A percentile compares a stretch with the other conserved stretches of the same genome.
Evolutionary conservation across 2,797 vertebrate genomes (phyloP).

Genomic region (Chelonia mydas): DNA sequence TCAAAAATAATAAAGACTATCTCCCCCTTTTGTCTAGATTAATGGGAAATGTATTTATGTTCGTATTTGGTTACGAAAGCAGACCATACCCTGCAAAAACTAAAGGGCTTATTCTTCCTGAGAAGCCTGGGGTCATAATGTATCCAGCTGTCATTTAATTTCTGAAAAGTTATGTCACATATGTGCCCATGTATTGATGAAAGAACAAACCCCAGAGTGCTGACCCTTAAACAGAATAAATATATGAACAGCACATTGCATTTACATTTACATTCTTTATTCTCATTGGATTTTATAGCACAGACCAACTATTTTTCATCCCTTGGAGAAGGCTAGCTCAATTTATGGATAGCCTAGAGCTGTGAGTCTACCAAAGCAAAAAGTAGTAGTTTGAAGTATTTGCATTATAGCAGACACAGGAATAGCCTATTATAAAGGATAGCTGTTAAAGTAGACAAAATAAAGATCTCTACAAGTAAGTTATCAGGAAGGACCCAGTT

Average conservation of each 20-base stretch:
- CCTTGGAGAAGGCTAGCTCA: neutral
- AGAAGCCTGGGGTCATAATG: neutral
- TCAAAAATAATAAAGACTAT: neutral
- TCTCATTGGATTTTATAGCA: too few relatives aligned
- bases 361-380: neutral
- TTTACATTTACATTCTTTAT: too few relatives aligned
- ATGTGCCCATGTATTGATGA: too few relatives aligned
- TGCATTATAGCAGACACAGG: neutral
- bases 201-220: too few relatives aligned
- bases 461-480: neutral
- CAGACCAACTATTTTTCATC: neutral
- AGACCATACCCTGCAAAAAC: neutral
- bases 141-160: too few relatives aligned
- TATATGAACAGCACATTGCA: too few relatives aligned
- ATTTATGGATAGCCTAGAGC: neutral
- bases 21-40: neutral
- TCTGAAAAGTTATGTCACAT: too few relatives aligned
- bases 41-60: neutral
- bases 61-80: neutral
- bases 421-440: neutral
- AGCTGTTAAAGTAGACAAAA: neutral
- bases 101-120: neutral
- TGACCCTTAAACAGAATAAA: too few relatives aligned
- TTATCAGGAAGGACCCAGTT: neutral
- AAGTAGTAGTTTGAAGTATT: fast-evolving